Percentiles rank a stretch among this genome's conserved stretches.
Evolutionary conservation across 2,888 invertebrate genomes (phyloP).

Genomic region (Ferrisia virgata): DNA sequence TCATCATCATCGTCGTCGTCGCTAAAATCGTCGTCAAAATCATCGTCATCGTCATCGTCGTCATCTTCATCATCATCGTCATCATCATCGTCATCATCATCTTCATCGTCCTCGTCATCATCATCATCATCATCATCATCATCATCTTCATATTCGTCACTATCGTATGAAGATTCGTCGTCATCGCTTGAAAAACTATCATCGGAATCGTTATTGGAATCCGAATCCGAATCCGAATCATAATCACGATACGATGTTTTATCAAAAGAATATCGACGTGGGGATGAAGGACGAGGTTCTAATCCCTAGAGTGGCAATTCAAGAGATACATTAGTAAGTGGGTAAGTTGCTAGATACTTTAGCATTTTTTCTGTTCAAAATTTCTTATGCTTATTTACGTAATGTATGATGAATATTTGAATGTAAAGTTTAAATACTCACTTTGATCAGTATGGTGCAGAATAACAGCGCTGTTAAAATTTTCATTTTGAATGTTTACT

Average conservation of each 20-base stretch:
- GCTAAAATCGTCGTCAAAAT: neutral
- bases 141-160: neutral
- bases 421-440: no score
- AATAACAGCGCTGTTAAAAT: no score
- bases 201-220: no score
- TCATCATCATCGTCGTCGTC: neutral
- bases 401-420: no score
- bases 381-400: no score
- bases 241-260: neutral
- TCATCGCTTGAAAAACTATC: no score
- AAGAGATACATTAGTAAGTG: neutral
- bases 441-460: no score
- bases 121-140: neutral
- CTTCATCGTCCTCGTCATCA: neutral
- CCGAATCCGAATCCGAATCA: neutral
- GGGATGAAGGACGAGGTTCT: neutral
- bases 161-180: neutral
- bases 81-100: neutral
- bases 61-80: neutral
- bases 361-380: no score
- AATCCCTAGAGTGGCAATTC: neutral
- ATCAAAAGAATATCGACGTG: neutral
- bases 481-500: no score
- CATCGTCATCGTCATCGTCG: neutral
- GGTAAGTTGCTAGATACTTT: no score